Conservation (phyloP, 2,113 vertebrate genomes). For the Tauraco erythrolophus region DNA sequence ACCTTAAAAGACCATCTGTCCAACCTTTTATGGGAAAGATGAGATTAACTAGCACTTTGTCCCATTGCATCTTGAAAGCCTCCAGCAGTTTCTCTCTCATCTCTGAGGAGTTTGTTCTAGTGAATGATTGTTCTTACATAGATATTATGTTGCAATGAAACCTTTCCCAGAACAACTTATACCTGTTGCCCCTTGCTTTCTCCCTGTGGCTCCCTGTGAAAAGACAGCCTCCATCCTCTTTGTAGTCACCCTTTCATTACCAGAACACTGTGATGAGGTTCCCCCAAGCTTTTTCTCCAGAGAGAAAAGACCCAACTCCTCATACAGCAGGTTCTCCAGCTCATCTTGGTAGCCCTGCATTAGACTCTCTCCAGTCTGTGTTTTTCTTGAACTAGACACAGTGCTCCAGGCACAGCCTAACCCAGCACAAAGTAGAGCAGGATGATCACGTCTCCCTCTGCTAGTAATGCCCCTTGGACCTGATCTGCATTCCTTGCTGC, state of each 20-base stretch:
- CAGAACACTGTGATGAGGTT: not conserved
- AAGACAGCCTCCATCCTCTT: no score
- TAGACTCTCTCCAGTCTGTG: no score
- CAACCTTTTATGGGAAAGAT: not conserved
- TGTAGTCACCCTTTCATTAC: not conserved
- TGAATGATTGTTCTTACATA: no score
- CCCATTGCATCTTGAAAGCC: not conserved
- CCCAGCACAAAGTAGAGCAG: not conserved
- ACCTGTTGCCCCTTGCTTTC: not conserved
- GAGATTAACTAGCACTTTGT: not conserved
- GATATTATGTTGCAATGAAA: not conserved
- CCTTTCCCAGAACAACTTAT: not conserved
- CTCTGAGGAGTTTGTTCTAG: not conserved
- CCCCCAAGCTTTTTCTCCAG: no score
- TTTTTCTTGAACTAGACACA: not conserved
- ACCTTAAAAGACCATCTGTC: not conserved
- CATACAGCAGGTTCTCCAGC: not conserved
- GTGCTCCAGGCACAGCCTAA: not conserved
- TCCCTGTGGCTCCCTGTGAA: not conserved
- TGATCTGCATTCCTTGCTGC: not conserved
- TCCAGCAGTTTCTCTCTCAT: no score
- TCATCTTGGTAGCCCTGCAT: not conserved
- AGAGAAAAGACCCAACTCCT: not conserved
- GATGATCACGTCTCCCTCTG: not conserved
- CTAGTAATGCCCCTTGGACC: not conserved